Base-by-base conservation (phyloP, 2,797 vertebrate species). In the Sebastes cheni region DNA sequence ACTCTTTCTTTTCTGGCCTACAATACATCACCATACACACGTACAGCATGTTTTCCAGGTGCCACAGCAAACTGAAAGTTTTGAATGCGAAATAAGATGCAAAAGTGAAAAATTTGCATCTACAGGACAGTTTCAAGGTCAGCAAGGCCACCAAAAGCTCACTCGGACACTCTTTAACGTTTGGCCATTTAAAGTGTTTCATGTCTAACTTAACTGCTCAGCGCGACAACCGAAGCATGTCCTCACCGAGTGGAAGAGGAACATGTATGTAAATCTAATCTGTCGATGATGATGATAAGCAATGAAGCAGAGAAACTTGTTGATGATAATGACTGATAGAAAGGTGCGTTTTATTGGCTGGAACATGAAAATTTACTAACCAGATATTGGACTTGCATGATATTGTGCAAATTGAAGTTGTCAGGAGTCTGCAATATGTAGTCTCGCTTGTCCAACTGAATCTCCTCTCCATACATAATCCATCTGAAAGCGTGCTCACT, bases 81-180 rank as follows among this genome's bases (percentile, higher is more conserved):
- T 91, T 85, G 81, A 87, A 94, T 95, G 91, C 91, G 95, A 95
- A 95, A 90, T 89, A 80, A 91, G 85, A 97, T 96, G 96, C 95
- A 97, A 96, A 97, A 59, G 60, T 60, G 13, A 11, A 23, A 23
- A 1, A 91, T 97, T 97, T 97, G 96, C 95, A 93, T 96, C 75
- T 42, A 50, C 62, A 55, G 83, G 34, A 81, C 83, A 86, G 86
- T 79, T 88, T 92, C 79, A 87, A 85, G 70, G 58, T 72, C 50
- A 36, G 39, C 72, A 60, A 84, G 58, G 22, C 5, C n/a, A 25
- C 66, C 30, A 34, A 34, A 34, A 67, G 52, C 36, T 76, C 20
- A 55, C 27, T 36, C 4, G n/a, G 61, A 66, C 55, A 61, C 64
- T 56, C 66, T 77, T 74, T 73, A 81, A 72, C 23, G 13, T 60